Conservation (phyloP, 2,888 invertebrate species). For the Prosapia bicincta region DNA sequence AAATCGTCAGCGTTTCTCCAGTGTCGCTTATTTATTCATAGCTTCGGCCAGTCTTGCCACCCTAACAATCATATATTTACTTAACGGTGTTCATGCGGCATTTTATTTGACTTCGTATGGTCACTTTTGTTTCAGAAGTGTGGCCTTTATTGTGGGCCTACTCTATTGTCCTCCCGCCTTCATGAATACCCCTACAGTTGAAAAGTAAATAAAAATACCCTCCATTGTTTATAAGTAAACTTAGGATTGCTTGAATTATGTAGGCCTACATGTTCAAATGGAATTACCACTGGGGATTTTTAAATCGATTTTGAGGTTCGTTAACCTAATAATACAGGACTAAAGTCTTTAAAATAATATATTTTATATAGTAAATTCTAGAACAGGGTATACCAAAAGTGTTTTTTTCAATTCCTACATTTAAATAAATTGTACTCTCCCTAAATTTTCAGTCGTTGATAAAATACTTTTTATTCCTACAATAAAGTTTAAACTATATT, state of each 20-base stretch:
- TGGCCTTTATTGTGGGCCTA: background rate
- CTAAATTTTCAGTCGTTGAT: too few species aligned
- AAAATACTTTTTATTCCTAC: too few species aligned
- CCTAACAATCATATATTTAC: slow-evolving; percentile 10
- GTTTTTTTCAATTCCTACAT: too few species aligned
- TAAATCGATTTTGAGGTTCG: too few species aligned
- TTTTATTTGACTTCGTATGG: slow-evolving; percentile 26
- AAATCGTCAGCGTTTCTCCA: background rate
- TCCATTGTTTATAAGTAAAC: background rate
- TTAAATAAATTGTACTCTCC: too few species aligned
- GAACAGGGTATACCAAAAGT: too few species aligned
- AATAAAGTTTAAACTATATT: too few species aligned
- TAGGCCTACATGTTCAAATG: too few species aligned
- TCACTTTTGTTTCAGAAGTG: slow-evolving; percentile 17
- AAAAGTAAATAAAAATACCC: background rate
- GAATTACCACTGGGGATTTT: too few species aligned
- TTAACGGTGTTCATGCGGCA: slow-evolving; percentile 14
- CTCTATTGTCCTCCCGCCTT: background rate
- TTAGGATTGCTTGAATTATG: background rate
- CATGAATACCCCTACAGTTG: background rate
- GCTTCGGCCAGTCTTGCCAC: slow-evolving; percentile 16
- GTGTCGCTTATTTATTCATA: slow-evolving; percentile 16
- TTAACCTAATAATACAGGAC: too few species aligned
- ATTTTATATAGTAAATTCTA: too few species aligned
- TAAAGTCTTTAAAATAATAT: too few species aligned